Base-by-base conservation (phyloP, 2,113 vertebrate genomes). In the Pterophyllum scalare region DNA sequence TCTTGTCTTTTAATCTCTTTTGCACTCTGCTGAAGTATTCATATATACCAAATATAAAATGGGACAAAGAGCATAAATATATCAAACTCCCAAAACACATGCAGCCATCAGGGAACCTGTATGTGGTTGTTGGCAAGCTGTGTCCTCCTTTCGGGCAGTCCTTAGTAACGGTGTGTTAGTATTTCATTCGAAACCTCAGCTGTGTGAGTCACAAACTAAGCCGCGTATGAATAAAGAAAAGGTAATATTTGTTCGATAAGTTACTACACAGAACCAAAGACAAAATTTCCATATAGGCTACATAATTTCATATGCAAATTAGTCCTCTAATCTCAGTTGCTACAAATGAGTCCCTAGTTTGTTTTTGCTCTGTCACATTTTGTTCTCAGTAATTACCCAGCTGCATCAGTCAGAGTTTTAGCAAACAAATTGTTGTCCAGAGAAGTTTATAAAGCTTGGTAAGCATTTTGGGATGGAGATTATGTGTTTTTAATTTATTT, bases 361-460 rank as follows among this genome's bases (percentile, higher is more conserved):
- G 80, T 83, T 83, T 81, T 80, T 59, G 40, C 46, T 83, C 54
- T 64, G 15, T 85, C 70, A 62, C 43, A 38, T 60, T 84, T 70
- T 79, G 70, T 75, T 79, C 56, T 59, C 60, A 1, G 60, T 76
- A 80, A 87, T 74, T 81, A 80, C 70, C 57, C 54, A 54, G 78
- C 75, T 87, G 79, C 70, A 72, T 26, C 17, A 12, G 75, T 67
- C 24, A 59, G 70, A 78, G 14, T 38, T 9, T 33, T 3, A 59
- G 49, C 76, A n/a, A 35, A 62, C 35, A 77, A 62, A 75, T 3
- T 19, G 9, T 13, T 20, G 7, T 78, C 35, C 43, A 49, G 70
- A 11, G 46, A 54, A 49, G 28, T 80, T 52, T 65, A 9, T 31
- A 24, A 77, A 78, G 46, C 6, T 59, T 43, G 19, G 6, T 28